These are phyloP conservation scores for Apotomis betuletana DNA, from an alignment of 2,888 invertebrate species.

Conservation along the genomic window DNA sequence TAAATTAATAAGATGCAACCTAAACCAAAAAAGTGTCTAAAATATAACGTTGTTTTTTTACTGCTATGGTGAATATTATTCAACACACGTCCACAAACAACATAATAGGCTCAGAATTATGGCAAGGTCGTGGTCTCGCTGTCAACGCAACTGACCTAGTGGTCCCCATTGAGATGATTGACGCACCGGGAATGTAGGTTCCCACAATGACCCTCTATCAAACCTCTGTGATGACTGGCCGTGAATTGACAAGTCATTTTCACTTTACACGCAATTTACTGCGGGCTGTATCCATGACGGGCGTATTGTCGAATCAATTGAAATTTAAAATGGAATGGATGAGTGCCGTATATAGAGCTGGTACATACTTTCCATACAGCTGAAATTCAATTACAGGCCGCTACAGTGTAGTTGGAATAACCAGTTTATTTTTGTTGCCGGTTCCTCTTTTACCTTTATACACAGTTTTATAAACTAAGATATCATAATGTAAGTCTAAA, in stretches of 20 bases:
- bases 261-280: background rate
- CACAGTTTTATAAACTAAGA: too few species aligned
- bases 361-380: too few species aligned
- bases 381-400: too few species aligned
- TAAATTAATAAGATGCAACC: too few species aligned
- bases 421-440: too few species aligned
- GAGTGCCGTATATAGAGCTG: too few species aligned
- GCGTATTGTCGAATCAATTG: too few species aligned
- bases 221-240: constrained; percentile 22
- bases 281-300: background rate
- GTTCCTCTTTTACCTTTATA: too few species aligned
- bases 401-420: too few species aligned
- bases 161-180: constrained; percentile 35
- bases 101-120: constrained; percentile 1
- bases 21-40: too few species aligned
- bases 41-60: background rate
- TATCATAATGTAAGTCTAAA: too few species aligned
- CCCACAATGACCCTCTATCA: constrained; percentile 22
- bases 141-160: constrained; percentile 32
- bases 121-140: constrained; percentile 28
- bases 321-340: too few species aligned
- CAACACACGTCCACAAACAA: background rate
- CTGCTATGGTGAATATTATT: background rate
- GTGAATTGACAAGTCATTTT: constrained; percentile 12
- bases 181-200: constrained; percentile 27